Evolutionary conservation across 2,797 vertebrate species (phyloP), one percentile per base, ranked within the genome.

Genomic region (Lagocephalus sceleratus): DNA sequence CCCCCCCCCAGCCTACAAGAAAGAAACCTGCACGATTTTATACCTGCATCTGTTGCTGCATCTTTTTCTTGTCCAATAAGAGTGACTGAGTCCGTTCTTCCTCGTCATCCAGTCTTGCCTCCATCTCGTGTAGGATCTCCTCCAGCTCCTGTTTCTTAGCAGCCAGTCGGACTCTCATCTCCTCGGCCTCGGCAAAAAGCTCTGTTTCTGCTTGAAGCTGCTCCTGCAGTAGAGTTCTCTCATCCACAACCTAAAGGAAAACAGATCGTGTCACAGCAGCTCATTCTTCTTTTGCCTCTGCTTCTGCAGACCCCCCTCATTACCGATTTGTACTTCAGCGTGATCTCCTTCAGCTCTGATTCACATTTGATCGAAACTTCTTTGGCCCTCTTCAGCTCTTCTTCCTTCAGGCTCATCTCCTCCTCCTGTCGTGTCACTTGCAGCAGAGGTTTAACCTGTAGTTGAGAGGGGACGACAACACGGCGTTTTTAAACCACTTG

Each of bases 361-460:
- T 98, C 94, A 47, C 89, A 82, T 85, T 93, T 98, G 61, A 80
- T 43, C 32, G 94, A 92, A 53, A 83, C 74, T 63, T 99, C 97
- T 83, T 92, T 97, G 49, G 89, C 92, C 84, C 66, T 90, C 25
- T 83, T 80, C 55, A 99, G 83, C 71, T 98, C 97, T 0, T 98
- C 96, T 0, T 99, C 96, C 70, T 98, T 98, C 54, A 94, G 86
- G 75, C 92, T 80, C 94, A 99, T 96, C 84, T 98, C 96, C 71
- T 99, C 97, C 61, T 99, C 97, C 83, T 98, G 97, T 44, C 96
- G 86, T 0, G 97, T 97, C 73, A 99, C 97, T 86, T 99, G 97
- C 53, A 99, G 91, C 69, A 99, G 84, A 20, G 97, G 97, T 88
- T 99, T 99, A 77, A 99, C 97, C 97, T 99, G 73, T 49, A 15